A percentile compares a stretch with the other conserved stretches of the same genome.
phyloP scores from a whole-genome alignment of 2,888 invertebrate species.

The Candidula unifasciata region DNA sequence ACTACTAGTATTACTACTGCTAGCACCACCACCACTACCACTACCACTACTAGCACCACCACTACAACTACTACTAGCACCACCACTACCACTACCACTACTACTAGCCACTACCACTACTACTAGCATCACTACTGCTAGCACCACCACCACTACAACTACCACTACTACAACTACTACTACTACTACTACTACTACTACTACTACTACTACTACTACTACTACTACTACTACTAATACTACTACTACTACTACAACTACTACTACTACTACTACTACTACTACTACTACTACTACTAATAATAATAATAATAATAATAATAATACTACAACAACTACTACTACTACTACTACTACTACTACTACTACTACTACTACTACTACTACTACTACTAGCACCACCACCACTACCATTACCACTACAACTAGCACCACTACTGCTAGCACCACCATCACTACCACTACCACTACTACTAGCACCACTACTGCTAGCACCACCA shows the following conservation, averaged over 20 bases:
- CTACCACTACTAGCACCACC: too few relatives aligned
- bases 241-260: conserved; percentile 33
- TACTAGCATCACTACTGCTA: conserved; percentile 32
- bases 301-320: conserved; percentile 30
- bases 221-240: conserved; percentile 39
- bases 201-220: conserved; percentile 41
- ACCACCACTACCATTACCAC: conserved; percentile 32
- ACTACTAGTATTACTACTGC: too few relatives aligned
- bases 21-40: too few relatives aligned
- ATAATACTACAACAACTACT: conserved; percentile 33
- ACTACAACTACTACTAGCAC: too few relatives aligned
- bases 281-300: conserved; percentile 38
- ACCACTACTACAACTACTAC: conserved; percentile 35
- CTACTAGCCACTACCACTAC: conserved; percentile 26
- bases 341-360: conserved; percentile 14
- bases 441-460: conserved; percentile 26
- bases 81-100: conserved; percentile 1
- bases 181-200: conserved; percentile 38
- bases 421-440: conserved; percentile 34
- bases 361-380: conserved; percentile 16
- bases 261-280: conserved; percentile 23
- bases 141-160: conserved; percentile 34
- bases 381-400: conserved; percentile 11
- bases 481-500: conserved; percentile 35
- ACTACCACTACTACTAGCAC: conserved; percentile 35